Conservation (phyloP, 2,888 invertebrate genomes). For the Panzeria rudis region DNA sequence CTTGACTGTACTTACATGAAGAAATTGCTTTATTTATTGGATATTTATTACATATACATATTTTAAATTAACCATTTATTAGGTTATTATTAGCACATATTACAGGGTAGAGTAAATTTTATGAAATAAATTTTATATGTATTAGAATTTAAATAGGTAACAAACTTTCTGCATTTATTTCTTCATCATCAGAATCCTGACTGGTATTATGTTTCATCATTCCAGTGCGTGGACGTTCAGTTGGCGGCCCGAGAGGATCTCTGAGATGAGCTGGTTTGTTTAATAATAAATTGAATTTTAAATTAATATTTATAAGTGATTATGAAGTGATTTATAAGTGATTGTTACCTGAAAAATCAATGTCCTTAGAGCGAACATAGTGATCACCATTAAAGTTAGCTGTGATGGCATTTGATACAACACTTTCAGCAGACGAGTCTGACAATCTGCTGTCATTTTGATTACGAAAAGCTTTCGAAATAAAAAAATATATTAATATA, state of each 20-base stretch:
- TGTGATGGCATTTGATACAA: conserved; percentile 70
- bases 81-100: background rate
- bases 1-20: background rate
- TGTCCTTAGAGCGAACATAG: conserved; percentile 68
- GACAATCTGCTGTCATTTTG: conserved; percentile 75
- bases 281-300: conserved; percentile 10
- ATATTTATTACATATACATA: conserved; percentile 1
- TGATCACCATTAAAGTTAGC: conserved; percentile 75
- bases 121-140: no score
- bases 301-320: background rate
- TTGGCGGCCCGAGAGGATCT: conserved; percentile 83
- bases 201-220: conserved; percentile 77
- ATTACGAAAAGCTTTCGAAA: conserved; percentile 73
- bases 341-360: conserved; percentile 59
- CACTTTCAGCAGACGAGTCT: conserved; percentile 70
- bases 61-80: conserved; percentile 14
- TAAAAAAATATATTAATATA: background rate
- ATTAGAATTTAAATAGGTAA: conserved; percentile 79
- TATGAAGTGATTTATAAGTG: background rate
- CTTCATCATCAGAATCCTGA: conserved; percentile 82
- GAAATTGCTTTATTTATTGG: conserved; percentile 1
- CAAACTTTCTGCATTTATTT: conserved; percentile 82
- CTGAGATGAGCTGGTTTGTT: conserved; percentile 75
- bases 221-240: conserved; percentile 83
- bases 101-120: background rate